phyloP scores from a whole-genome alignment of 2,888 invertebrate species.

The Fragum sueziense region DNA sequence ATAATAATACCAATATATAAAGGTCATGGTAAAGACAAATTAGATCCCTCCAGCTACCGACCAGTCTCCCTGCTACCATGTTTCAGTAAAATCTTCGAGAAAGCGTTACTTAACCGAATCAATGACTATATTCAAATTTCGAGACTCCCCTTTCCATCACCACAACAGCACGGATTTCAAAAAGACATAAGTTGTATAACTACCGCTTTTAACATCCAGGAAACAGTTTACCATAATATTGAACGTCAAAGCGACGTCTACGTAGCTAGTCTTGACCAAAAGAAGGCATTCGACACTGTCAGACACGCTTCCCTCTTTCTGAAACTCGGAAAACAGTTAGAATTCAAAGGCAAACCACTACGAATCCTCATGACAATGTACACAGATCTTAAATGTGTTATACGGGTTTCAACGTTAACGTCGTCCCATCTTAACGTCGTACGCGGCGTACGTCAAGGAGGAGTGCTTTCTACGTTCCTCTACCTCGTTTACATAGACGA shows the following conservation, averaged over 20 bases:
- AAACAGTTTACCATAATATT: not conserved
- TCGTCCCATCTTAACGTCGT: not conserved
- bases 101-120: too few relatives aligned
- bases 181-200: not conserved
- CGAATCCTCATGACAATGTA: not conserved
- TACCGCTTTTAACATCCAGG: not conserved
- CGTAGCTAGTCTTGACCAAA: not conserved
- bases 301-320: not conserved
- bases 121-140: too few relatives aligned
- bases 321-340: not conserved
- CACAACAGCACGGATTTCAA: not conserved
- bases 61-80: too few relatives aligned
- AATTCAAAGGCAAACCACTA: not conserved
- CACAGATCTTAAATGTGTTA: not conserved
- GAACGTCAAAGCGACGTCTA: too few relatives aligned
- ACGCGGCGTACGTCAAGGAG: too few relatives aligned
- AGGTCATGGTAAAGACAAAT: too few relatives aligned
- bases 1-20: too few relatives aligned
- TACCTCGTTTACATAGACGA: not conserved
- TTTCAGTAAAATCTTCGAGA: too few relatives aligned
- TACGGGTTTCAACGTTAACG: not conserved
- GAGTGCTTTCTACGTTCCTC: too few relatives aligned
- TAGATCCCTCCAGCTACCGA: too few relatives aligned
- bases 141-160: not conserved
- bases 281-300: too few relatives aligned